Evolutionary conservation across 2,797 vertebrate species (phyloP).

Genomic region (Chiropotes sagulatus): DNA sequence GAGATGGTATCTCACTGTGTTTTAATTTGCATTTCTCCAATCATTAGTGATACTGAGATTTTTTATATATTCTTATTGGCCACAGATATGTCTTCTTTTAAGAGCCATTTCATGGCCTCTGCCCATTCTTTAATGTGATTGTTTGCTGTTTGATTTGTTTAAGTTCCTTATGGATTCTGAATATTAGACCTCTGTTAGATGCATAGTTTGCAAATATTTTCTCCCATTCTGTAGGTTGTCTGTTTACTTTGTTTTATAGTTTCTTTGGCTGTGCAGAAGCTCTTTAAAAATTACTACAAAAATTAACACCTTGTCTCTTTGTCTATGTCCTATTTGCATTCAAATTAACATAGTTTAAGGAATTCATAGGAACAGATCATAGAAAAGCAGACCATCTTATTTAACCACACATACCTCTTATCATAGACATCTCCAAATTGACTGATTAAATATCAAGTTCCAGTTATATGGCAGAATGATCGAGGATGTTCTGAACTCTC

Average conservation of each 20-base stretch:
- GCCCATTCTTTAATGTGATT: not conserved
- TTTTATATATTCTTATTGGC: not conserved
- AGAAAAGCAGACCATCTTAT: not conserved
- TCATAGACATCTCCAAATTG: not conserved
- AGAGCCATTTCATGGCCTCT: not conserved
- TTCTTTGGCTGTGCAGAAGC: not conserved
- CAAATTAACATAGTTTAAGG: not conserved
- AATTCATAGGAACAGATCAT: not conserved
- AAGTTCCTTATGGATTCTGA: not conserved
- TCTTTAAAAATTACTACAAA: conserved; percentile 38
- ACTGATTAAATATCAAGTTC: conserved; percentile 12
- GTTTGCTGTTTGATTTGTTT: not conserved
- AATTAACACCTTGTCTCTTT: not conserved
- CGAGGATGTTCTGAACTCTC: not conserved
- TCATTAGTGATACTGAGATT: not conserved
- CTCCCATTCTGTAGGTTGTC: not conserved
- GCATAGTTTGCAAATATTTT: not conserved
- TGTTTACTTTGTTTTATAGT: not conserved
- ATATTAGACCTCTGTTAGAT: not conserved
- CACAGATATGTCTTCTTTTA: not conserved
- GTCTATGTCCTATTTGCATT: conserved; percentile 25
- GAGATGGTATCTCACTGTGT: not conserved
- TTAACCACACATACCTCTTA: not conserved
- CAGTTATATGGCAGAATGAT: not conserved
- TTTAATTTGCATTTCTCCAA: not conserved